Conservation (phyloP, 2,888 invertebrate species). For the Andrena dorsata region DNA sequence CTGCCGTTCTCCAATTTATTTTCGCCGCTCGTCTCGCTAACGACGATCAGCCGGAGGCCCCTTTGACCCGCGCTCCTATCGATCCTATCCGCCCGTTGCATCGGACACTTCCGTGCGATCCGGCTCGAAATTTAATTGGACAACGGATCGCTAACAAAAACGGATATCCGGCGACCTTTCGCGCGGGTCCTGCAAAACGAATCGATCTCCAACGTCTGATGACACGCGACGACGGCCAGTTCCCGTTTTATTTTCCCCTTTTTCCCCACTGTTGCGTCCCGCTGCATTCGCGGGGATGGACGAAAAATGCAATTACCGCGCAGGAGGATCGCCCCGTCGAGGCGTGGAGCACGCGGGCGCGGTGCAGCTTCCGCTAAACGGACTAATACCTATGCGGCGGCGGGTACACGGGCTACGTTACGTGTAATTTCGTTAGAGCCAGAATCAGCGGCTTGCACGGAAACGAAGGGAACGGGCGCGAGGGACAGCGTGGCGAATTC, state of each 20-base stretch:
- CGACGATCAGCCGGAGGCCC: neutral
- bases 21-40: neutral
- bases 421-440: conserved; percentile 46
- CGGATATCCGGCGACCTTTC: conserved; percentile 7
- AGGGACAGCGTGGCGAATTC: neutral
- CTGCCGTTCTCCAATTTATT: neutral
- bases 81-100: conserved; percentile 11
- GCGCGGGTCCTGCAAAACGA: conserved; percentile 11
- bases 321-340: conserved; percentile 12
- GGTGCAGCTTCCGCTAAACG: conserved; percentile 3
- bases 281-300: conserved; percentile 1
- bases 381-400: conserved; percentile 3
- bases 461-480: neutral
- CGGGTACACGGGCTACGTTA: conserved; percentile 38
- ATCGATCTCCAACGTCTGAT: conserved; percentile 18
- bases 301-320: conserved; percentile 36
- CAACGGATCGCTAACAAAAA: conserved; percentile 14
- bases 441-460: conserved; percentile 12
- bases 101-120: conserved; percentile 15
- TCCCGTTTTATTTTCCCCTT: neutral
- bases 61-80: conserved; percentile 12
- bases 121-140: conserved; percentile 35
- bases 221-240: conserved; percentile 1
- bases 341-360: neutral
- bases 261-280: neutral